Conservation (phyloP, 1,140 invertebrate genomes). For the Leptinotarsa lineolata region DNA sequence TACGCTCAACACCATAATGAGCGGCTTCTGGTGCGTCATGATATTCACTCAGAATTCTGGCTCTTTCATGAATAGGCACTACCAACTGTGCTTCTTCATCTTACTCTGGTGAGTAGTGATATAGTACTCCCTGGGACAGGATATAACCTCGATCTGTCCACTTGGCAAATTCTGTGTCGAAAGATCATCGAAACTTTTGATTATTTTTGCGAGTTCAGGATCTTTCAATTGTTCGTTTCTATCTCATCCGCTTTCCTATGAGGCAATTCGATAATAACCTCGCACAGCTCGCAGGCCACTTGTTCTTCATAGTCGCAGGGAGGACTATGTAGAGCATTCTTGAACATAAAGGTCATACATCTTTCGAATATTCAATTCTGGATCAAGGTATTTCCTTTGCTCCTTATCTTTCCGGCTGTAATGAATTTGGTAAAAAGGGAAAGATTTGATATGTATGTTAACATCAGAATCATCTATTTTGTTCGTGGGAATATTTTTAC, state of each 20-base stretch:
- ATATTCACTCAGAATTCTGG: constrained; percentile 12
- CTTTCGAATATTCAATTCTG: too few relatives aligned
- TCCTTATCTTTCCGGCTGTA: too few relatives aligned
- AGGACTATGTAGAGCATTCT: too few relatives aligned
- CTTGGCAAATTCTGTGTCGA: constrained; percentile 39
- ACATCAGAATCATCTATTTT: too few relatives aligned
- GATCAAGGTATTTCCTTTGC: too few relatives aligned
- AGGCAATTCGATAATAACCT: background rate
- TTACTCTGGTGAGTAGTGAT: constrained; percentile 40
- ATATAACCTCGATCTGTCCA: constrained; percentile 41
- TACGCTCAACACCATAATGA: constrained; percentile 36
- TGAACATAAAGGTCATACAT: too few relatives aligned
- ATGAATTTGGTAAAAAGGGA: too few relatives aligned
- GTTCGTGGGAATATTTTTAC: too few relatives aligned
- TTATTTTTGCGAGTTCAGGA: constrained; percentile 27
- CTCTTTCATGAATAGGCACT: constrained; percentile 19
- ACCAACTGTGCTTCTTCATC: constrained; percentile 44
- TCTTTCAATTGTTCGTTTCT: background rate
- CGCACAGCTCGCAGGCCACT: background rate
- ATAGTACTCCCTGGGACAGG: constrained; percentile 48
- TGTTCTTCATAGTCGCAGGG: constrained; percentile 16
- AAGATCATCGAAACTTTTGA: constrained; percentile 28
- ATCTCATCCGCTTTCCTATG: constrained; percentile 41
- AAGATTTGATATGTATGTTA: too few relatives aligned
- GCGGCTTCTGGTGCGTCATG: constrained; percentile 24